phyloP scores from a whole-genome alignment of 2,113 vertebrate genomes.

The Gallinago paraguaiae region DNA sequence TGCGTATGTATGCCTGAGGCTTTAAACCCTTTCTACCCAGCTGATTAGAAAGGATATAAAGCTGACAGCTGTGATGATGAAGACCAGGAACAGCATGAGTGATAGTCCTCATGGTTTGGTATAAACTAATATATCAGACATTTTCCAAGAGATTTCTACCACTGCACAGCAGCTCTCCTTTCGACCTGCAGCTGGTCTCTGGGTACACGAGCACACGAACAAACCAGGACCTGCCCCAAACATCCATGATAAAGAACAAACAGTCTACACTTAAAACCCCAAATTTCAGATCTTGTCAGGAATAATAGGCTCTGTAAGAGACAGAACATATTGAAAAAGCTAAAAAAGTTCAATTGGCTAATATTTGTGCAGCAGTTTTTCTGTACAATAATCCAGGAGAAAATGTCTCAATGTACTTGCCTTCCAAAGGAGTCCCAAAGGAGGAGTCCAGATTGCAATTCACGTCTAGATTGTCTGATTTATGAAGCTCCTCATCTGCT shows the following conservation, averaged over 20 bases:
- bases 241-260: not conserved
- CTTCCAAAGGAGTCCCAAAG: constrained; percentile 7
- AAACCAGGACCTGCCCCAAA: not conserved
- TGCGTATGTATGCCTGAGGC: not conserved
- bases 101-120: not conserved
- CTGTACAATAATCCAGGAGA: not conserved
- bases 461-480: not conserved
- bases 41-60: not conserved
- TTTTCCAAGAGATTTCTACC: not conserved
- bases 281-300: not conserved
- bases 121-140: not conserved
- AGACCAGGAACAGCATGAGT: not conserved
- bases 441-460: not conserved
- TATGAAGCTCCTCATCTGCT: constrained; percentile 8
- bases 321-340: not conserved
- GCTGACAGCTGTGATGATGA: not conserved
- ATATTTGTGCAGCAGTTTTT: not conserved
- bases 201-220: fast-evolving
- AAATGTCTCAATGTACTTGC: not conserved
- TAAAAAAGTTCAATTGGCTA: not conserved
- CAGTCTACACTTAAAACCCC: not conserved
- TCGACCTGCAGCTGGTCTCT: not conserved
- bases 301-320: not conserved
- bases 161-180: not conserved
- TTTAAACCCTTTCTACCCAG: not conserved